Base-by-base conservation (phyloP, 2,113 vertebrate genomes). In the Petroica traversi region DNA sequence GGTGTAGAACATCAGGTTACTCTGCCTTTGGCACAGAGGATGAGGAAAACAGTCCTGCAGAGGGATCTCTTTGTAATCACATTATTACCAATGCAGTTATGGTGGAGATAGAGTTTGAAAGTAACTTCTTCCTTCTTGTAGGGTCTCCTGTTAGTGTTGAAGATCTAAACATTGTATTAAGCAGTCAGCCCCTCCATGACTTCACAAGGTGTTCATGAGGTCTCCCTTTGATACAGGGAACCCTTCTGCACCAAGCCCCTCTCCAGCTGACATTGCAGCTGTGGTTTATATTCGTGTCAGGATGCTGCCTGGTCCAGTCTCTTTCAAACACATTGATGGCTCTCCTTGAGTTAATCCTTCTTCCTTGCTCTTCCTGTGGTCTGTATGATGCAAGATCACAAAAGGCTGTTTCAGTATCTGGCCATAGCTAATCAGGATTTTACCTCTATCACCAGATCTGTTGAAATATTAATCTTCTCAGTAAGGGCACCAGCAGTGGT, bases 211-310 rank as follows among this genome's bases (percentile, higher is more conserved):
- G 62, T 79, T 64, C 18, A 6, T 4, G 3, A 43, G 19, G 19
- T 88, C 15, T 88, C 45, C 8, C 18, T 66, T 61, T 52, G 52
- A 5, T 51, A 3, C 18, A 34, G 38, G 41, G 14, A 8, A 48
- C 36, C 66, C 31, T 66, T 77, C 43, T 82, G 43, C 66, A 8
- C 51, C 43, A 33, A 29, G 22, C 7, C 17, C 13, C 33, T 71
- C 43, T 80, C 14, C 55, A 84, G 63, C 29, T 68, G 72, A 11
- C 1, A 2, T 23, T 85, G 48, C 31, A 72, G 9, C 66, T 6
- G 0, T 25, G 62, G 33, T 67, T 63, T 76, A 1, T 41, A 3
- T 63, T 72, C 1, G 0, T 59, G 48, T 55, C 45, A 41, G 67
- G 52, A 41, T 82, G 58, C 43, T 85, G 86, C 77, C 81, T 46